Conservation (phyloP, 2,888 invertebrate genomes). For the Sinelater perroti region DNA sequence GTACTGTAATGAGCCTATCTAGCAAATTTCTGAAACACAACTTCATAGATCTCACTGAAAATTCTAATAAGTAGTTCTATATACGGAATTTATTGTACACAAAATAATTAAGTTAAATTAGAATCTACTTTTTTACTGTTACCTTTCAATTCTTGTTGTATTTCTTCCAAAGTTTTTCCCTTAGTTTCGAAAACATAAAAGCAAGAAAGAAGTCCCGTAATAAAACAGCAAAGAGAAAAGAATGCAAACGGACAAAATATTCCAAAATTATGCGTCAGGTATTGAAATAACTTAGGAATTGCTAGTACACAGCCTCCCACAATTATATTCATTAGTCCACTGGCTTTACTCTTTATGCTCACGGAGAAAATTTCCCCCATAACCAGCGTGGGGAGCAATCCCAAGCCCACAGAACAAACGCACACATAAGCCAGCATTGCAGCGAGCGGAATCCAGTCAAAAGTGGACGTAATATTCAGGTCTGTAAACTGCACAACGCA, state of each 20-base stretch:
- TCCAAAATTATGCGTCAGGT: conserved; percentile 48
- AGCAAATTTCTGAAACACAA: no score
- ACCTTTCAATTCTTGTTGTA: conserved; percentile 52
- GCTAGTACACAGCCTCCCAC: conserved; percentile 44
- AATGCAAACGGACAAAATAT: conserved; percentile 52
- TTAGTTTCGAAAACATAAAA: conserved; percentile 55
- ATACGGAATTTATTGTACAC: no score
- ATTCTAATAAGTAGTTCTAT: no score
- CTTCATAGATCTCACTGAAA: no score
- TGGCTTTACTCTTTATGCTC: conserved; percentile 52
- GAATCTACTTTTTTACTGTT: background rate
- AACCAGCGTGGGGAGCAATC: conserved; percentile 51
- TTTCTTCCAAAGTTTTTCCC: conserved; percentile 56
- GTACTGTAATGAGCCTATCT: no score
- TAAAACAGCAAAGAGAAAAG: conserved; percentile 46
- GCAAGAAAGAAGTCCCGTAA: conserved; percentile 46
- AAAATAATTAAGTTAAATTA: no score
- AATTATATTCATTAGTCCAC: conserved; percentile 46
- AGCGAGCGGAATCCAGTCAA: conserved; percentile 50
- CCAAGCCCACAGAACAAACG: conserved; percentile 43
- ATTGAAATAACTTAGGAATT: conserved; percentile 51
- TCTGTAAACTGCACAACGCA: conserved; percentile 40
- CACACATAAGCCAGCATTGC: conserved; percentile 49
- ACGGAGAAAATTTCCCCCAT: conserved; percentile 52
- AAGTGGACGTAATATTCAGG: conserved; percentile 35